Conservation (phyloP, 2,888 invertebrate genomes). For the Itoplectis maculator region DNA sequence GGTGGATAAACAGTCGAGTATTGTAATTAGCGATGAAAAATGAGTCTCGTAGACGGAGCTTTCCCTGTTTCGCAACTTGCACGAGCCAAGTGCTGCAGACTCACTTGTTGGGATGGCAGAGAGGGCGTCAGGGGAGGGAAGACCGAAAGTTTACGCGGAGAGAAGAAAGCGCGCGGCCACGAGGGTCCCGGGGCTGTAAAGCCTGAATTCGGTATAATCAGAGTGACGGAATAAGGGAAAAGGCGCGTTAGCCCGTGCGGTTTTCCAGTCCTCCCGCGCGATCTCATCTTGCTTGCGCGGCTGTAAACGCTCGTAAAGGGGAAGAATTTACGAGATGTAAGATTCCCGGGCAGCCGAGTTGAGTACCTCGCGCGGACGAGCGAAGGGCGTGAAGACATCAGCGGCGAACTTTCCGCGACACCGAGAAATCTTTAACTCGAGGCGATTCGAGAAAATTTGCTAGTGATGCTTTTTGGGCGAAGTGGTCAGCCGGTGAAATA, state of each 20-base stretch:
- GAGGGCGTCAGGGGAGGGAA: neutral
- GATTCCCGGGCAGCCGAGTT: slow-evolving; percentile 12
- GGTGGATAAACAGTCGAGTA: neutral
- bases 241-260: slow-evolving; percentile 8
- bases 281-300: neutral
- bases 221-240: slow-evolving; percentile 8
- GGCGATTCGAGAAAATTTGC: slow-evolving; percentile 18
- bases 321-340: slow-evolving; percentile 46
- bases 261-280: slow-evolving; percentile 11
- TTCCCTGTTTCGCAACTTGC: slow-evolving; percentile 4
- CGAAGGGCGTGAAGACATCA: neutral
- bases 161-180: neutral
- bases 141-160: neutral
- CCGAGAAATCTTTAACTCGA: slow-evolving; percentile 22
- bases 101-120: no score
- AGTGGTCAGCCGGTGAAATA: no score
- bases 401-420: slow-evolving; percentile 33
- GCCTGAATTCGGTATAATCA: slow-evolving; percentile 21
- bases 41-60: slow-evolving; percentile 1
- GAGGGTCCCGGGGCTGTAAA: slow-evolving; percentile 12
- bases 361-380: slow-evolving; percentile 1
- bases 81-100: neutral
- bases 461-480: neutral
- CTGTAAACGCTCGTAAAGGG: slow-evolving; percentile 57
- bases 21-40: slow-evolving; percentile 20